phyloP scores from a whole-genome alignment of 2,888 invertebrate species.

The Acanthoscelides obtectus region DNA sequence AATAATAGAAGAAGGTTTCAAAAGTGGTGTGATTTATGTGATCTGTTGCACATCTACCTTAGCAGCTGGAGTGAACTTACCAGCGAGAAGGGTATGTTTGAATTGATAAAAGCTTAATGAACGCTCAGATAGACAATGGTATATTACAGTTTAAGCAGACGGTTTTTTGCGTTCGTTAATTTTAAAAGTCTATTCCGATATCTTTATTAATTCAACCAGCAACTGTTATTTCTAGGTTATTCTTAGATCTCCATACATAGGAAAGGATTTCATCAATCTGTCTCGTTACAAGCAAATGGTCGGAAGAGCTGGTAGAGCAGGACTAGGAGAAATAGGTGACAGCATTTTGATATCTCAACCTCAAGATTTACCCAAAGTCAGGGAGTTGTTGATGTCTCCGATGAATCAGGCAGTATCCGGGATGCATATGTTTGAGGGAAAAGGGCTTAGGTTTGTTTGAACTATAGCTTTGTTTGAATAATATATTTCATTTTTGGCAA shows the following conservation, averaged over 20 bases:
- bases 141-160: no score
- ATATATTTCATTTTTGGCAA: neutral
- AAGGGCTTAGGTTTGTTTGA: slow-evolving; percentile 48
- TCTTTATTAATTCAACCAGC: neutral
- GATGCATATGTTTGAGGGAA: slow-evolving; percentile 51
- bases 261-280: slow-evolving; percentile 36
- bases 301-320: slow-evolving; percentile 90
- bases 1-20: slow-evolving; percentile 79
- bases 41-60: slow-evolving; percentile 94
- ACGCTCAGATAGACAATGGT: no score
- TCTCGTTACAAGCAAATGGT: slow-evolving; percentile 92
- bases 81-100: slow-evolving; percentile 69
- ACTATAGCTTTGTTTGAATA: neutral
- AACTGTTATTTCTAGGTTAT: slow-evolving; percentile 45
- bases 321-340: slow-evolving; percentile 76
- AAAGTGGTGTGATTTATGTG: slow-evolving; percentile 77
- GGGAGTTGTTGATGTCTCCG: slow-evolving; percentile 55
- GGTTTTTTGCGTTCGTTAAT: no score
- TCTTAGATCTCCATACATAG: slow-evolving; percentile 67
- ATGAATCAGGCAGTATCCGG: slow-evolving; percentile 65
- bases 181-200: no score
- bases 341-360: slow-evolving; percentile 76
- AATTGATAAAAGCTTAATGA: neutral
- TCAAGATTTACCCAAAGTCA: slow-evolving; percentile 56
- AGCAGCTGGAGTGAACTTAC: slow-evolving; percentile 97